Evolutionary conservation across 2,113 vertebrate species (phyloP).

Genomic region (Ahaetulla prasina): DNA sequence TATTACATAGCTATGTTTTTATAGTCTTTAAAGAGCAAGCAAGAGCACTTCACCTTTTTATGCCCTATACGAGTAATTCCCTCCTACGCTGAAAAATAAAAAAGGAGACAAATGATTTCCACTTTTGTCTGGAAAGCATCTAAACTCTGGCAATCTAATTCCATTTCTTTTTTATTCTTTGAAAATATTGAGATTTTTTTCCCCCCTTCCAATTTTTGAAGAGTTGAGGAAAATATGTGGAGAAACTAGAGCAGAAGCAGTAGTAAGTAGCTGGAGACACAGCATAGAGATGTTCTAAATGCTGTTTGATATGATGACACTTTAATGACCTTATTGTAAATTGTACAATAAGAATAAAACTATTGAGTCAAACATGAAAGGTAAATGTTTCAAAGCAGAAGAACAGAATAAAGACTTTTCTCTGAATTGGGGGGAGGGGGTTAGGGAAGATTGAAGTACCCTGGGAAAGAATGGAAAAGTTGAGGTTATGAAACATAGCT

Average conservation of each 20-base stretch:
- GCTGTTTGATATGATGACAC: neutral
- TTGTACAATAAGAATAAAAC: neutral
- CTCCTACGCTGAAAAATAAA: neutral
- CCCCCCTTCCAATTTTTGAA: neutral
- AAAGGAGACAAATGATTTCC: neutral
- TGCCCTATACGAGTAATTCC: neutral
- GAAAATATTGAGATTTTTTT: neutral
- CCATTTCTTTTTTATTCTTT: neutral
- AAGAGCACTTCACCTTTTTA: neutral
- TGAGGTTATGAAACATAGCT: neutral
- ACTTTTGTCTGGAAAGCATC: neutral
- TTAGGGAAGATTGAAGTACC: neutral
- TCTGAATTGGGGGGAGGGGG: neutral
- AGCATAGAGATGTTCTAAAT: neutral
- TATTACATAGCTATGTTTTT: neutral
- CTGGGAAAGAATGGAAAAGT: neutral
- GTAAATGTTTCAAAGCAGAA: neutral
- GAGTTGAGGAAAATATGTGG: neutral
- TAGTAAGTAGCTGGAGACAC: neutral
- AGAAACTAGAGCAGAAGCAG: neutral
- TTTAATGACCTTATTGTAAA: neutral
- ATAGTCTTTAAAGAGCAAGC: neutral
- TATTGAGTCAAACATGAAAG: neutral
- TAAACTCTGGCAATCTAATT: neutral
- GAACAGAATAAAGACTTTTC: neutral